A percentile compares a stretch with the other conserved stretches of the same genome.
Conservation (phyloP, 2,797 vertebrate species). For the Hafferia zeledoni region DNA sequence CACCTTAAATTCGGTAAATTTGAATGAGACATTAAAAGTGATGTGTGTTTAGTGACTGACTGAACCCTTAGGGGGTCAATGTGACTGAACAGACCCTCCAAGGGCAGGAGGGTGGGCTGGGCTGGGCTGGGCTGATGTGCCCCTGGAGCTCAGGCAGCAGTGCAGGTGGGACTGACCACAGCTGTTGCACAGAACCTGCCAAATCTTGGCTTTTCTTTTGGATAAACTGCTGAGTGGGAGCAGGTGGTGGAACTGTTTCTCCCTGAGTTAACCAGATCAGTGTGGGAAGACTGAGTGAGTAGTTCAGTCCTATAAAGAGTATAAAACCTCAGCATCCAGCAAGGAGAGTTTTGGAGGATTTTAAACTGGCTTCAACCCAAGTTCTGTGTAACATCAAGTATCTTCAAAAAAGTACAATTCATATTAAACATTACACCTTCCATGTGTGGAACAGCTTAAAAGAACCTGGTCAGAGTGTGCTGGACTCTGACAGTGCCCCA, state of each 20-base stretch:
- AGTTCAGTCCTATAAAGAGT: not conserved
- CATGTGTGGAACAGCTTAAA: not conserved
- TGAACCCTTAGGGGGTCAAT: rapidly evolving
- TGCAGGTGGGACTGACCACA: not conserved
- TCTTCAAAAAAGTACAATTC: not conserved
- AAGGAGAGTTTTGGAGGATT: not conserved
- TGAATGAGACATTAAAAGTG: not conserved
- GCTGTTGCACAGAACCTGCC: not conserved
- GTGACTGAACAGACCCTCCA: not conserved
- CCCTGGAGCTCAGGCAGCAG: rapidly evolving
- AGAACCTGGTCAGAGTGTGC: not conserved
- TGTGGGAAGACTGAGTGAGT: rapidly evolving
- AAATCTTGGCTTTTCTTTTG: not conserved
- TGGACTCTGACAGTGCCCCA: not conserved
- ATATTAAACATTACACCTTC: rapidly evolving
- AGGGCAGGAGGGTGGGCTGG: not conserved
- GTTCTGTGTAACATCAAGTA: not conserved
- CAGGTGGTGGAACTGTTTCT: not conserved
- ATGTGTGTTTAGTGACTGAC: not conserved
- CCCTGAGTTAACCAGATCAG: not conserved
- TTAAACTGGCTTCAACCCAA: not conserved
- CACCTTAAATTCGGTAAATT: not conserved
- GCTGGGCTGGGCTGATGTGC: not conserved
- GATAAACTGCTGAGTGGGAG: not conserved
- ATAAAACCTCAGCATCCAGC: not conserved